These are phyloP conservation scores for Myxocyprinus asiaticus DNA, from an alignment of 2,113 vertebrate genomes.

Conservation along the genomic window DNA sequence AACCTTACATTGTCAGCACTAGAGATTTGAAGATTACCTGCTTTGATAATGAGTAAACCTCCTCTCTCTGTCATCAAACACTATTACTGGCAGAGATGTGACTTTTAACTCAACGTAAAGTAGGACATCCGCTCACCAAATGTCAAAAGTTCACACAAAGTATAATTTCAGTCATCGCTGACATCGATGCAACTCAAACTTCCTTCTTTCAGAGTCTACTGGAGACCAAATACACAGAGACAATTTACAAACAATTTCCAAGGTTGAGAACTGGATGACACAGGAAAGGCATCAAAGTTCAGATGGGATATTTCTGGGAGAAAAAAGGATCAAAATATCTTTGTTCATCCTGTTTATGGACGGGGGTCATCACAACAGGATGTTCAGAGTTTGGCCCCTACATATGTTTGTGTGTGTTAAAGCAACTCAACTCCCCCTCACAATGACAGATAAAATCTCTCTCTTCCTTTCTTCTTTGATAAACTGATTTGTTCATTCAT, in stretches of 20 bases:
- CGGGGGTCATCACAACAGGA: conserved; percentile 39
- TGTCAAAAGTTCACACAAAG: conserved; percentile 22
- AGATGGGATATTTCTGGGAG: conserved; percentile 18
- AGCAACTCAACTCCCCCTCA: not conserved
- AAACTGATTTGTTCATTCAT: not conserved
- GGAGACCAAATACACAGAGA: not conserved
- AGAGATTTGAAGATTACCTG: not conserved
- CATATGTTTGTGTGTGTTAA: not conserved
- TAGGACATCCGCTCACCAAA: not conserved
- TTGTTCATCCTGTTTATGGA: conserved; percentile 42
- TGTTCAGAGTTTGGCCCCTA: not conserved
- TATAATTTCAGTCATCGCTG: not conserved
- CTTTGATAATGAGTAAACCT: not conserved
- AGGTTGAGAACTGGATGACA: not conserved
- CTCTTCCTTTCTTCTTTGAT: not conserved
- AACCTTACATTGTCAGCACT: too few species aligned
- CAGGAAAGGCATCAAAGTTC: conserved; percentile 36
- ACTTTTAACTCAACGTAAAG: not conserved
- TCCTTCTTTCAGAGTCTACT: not conserved
- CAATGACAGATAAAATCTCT: not conserved
- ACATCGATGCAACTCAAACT: not conserved
- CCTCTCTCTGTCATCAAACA: not conserved
- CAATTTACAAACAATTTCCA: not conserved
- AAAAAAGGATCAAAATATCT: conserved; percentile 34
- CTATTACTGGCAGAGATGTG: not conserved